These are phyloP conservation scores for Notothenia rossii DNA, from an alignment of 2,113 vertebrate genomes.

Conservation along the genomic window DNA sequence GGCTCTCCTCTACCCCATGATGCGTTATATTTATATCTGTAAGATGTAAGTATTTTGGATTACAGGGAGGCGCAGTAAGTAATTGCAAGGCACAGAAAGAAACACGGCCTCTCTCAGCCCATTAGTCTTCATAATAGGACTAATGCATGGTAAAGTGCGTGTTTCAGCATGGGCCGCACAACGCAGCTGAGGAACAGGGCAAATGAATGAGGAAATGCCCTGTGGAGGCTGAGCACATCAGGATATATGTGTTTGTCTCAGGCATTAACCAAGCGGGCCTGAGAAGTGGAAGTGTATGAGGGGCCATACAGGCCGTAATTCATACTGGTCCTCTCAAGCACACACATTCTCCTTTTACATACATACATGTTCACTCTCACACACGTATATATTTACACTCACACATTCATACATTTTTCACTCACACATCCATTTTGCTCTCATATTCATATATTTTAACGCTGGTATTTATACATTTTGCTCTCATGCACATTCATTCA, in stretches of 20 bases:
- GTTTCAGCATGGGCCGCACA: constrained; percentile 36
- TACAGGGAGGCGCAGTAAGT: constrained; percentile 55
- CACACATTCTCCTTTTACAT: no score
- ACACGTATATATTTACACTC: no score
- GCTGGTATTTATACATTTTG: no score
- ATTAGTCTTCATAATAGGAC: constrained; percentile 67
- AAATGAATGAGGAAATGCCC: constrained; percentile 54
- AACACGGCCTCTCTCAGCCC: constrained; percentile 29
- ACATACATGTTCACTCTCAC: no score
- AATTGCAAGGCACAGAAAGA: constrained; percentile 51
- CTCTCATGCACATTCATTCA: no score
- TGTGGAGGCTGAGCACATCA: constrained; percentile 29
- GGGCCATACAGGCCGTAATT: no score
- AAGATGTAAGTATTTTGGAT: constrained; percentile 49
- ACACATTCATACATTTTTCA: no score
- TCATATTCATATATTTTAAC: no score
- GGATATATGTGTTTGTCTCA: constrained; percentile 55
- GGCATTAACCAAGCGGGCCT: neutral
- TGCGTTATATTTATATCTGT: constrained; percentile 62
- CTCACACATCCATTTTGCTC: no score
- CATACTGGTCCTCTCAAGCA: no score
- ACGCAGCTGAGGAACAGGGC: constrained; percentile 21
- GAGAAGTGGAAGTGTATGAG: no score
- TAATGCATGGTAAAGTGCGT: constrained; percentile 60
- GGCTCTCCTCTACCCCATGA: constrained; percentile 27